Evolutionary conservation across 30 jellyfish, hydroid and myxozoan genomes (phyloP).

Genomic region (Hydractinia echinata): DNA sequence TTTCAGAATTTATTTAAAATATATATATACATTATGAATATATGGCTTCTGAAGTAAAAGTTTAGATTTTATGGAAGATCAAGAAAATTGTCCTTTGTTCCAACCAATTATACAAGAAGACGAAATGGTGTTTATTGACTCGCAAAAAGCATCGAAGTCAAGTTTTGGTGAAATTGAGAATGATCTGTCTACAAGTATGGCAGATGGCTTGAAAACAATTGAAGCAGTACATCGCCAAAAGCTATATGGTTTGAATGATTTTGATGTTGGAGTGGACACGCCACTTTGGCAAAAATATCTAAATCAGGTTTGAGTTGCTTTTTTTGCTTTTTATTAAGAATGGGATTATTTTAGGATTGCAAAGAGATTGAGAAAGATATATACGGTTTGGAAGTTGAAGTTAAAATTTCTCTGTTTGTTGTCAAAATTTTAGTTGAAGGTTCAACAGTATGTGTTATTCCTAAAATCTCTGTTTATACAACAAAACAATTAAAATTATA

Average conservation of each 20-base stretch:
- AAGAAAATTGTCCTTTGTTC: too few relatives aligned
- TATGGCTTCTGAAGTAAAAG: too few relatives aligned
- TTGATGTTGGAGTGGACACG: conserved; percentile 91
- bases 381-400: too few relatives aligned
- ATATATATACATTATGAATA: too few relatives aligned
- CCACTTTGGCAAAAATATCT: conserved; percentile 93
- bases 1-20: too few relatives aligned
- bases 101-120: not conserved
- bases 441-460: too few relatives aligned
- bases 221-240: conserved; percentile 59
- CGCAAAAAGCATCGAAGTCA: conserved; percentile 64
- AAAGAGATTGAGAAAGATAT: not conserved
- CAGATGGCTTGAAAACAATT: conserved; percentile 46
- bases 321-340: not conserved
- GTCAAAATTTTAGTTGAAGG: too few relatives aligned
- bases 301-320: conserved; percentile 54
- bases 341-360: not conserved
- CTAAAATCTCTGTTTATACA: too few relatives aligned
- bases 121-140: conserved; percentile 48
- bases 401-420: too few relatives aligned
- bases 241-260: conserved; percentile 77
- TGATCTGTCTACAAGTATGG: conserved; percentile 35
- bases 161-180: conserved; percentile 39
- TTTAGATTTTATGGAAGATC: too few relatives aligned
- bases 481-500: too few relatives aligned